phyloP scores from a whole-genome alignment of 35 echinoderm and acorn worm species.

The Apostichopus californicus region DNA sequence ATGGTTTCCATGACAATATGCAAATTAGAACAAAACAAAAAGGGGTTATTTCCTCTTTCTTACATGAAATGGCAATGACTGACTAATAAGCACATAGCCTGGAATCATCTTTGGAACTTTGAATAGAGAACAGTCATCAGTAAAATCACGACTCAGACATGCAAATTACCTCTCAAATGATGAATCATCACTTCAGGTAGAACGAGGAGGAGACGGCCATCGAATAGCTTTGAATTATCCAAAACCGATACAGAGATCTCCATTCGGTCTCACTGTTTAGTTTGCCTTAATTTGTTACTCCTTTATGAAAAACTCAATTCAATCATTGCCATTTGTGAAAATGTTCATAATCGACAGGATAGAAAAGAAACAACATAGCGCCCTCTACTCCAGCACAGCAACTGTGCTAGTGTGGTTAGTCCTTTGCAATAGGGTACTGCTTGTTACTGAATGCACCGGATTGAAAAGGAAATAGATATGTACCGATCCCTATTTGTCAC shows the following conservation, averaged over 20 bases:
- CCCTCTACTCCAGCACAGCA: slow-evolving; percentile 47
- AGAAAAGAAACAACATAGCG: slow-evolving; percentile 16
- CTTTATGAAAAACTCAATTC: not conserved
- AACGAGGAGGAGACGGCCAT: not conserved
- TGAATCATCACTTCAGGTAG: not conserved
- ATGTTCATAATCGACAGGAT: not conserved
- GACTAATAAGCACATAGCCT: not conserved
- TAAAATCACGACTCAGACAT: not conserved
- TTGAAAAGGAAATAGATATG: not conserved
- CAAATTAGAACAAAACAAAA: slow-evolving; percentile 20
- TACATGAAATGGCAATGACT: not conserved
- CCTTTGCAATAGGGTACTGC: slow-evolving; percentile 10
- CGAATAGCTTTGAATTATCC: not conserved
- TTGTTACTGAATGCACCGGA: slow-evolving; percentile 16
- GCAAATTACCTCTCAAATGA: not conserved
- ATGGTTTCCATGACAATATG: slow-evolving; percentile 53
- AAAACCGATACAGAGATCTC: not conserved
- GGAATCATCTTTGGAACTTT: not conserved
- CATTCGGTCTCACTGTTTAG: not conserved
- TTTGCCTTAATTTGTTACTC: not conserved
- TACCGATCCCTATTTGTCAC: not conserved
- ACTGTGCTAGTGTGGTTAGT: slow-evolving; percentile 29
- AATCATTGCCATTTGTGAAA: not conserved
- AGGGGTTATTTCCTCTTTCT: not conserved
- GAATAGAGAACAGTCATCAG: not conserved